Conservation (phyloP, 1,140 invertebrate genomes). For the Bombyx mori region DNA sequence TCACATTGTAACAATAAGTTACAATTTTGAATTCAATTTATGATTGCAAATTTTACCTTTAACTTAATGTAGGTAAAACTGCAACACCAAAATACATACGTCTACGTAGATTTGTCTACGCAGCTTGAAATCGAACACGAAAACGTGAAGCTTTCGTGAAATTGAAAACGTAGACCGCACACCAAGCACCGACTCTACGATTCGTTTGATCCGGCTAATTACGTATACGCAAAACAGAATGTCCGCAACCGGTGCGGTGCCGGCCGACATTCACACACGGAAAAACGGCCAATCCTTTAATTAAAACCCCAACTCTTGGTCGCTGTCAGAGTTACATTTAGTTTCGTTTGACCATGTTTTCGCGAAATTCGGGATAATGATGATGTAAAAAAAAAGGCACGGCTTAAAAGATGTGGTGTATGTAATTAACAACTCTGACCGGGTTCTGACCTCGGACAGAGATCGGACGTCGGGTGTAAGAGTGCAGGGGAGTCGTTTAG, state of each 20-base stretch:
- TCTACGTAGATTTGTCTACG: not conserved
- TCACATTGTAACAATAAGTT: too few relatives aligned
- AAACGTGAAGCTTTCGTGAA: too few relatives aligned
- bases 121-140: not conserved
- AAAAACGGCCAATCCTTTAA: conserved; percentile 59
- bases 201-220: conserved; percentile 37
- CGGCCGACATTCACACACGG: conserved; percentile 17
- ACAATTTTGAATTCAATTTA: too few relatives aligned
- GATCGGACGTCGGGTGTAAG: too few relatives aligned
- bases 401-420: too few relatives aligned
- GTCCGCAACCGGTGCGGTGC: conserved; percentile 13
- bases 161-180: conserved; percentile 21
- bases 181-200: conserved; percentile 19
- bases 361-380: too few relatives aligned
- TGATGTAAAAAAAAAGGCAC: too few relatives aligned
- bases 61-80: not conserved
- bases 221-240: conserved; percentile 14
- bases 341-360: too few relatives aligned
- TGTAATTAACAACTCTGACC: too few relatives aligned
- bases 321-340: conserved; percentile 28
- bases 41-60: not conserved
- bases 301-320: conserved; percentile 38
- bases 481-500: too few relatives aligned
- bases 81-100: not conserved
- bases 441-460: too few relatives aligned